Conservation (phyloP, 2,888 invertebrate species). For the Erebia palarica region DNA sequence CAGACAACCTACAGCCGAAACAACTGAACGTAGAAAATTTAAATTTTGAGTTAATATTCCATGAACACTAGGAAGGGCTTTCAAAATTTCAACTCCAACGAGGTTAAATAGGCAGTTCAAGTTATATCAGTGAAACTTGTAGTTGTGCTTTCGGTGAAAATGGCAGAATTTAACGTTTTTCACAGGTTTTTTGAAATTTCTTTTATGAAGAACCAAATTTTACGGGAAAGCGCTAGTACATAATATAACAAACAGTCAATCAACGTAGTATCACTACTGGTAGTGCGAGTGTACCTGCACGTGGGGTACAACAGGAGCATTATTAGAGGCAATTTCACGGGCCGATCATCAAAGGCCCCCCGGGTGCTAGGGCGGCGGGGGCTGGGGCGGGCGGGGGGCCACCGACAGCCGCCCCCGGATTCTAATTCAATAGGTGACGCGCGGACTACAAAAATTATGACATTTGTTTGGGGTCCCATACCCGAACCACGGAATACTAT, state of each 20-base stretch:
- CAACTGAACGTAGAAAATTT: too few relatives aligned
- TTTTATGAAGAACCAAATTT: too few relatives aligned
- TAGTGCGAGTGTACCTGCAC: not conserved
- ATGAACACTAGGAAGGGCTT: too few relatives aligned
- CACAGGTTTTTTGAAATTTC: too few relatives aligned
- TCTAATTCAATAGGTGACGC: slow-evolving; percentile 9
- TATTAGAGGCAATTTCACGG: slow-evolving; percentile 10
- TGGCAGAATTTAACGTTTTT: too few relatives aligned
- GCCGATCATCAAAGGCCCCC: slow-evolving; percentile 2
- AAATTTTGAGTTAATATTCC: too few relatives aligned
- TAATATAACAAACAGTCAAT: not conserved
- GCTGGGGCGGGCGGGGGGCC: not conserved
- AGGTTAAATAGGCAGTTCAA: too few relatives aligned
- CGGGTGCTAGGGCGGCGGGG: not conserved
- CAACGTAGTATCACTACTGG: not conserved
- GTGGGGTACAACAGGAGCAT: not conserved
- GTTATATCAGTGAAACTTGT: too few relatives aligned
- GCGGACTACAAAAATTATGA: slow-evolving; percentile 1
- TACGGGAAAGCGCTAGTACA: not conserved
- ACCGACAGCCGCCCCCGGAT: not conserved
- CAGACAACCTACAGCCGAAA: too few relatives aligned
- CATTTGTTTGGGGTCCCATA: not conserved
- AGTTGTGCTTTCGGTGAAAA: too few relatives aligned
- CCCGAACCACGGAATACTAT: too few relatives aligned
- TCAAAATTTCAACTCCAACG: too few relatives aligned